A percentile compares a stretch with the other conserved stretches of the same genome.
phyloP scores from a whole-genome alignment of 2,797 vertebrate genomes.

The Sebastes taczanowskii region DNA sequence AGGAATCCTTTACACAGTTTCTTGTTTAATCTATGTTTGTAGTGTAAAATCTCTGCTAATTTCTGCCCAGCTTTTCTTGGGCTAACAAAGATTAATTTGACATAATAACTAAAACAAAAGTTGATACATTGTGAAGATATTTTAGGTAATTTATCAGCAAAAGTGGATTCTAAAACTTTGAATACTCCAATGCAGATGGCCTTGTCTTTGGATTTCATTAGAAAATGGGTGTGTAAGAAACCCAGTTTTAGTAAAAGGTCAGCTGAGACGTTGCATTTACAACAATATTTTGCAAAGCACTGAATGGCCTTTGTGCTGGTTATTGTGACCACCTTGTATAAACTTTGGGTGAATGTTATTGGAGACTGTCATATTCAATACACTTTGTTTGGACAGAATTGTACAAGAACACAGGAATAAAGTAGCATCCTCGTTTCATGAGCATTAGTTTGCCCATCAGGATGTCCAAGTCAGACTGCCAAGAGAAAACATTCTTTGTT shows the following conservation, averaged over 20 bases:
- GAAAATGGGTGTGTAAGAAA: background rate
- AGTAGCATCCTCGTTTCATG: background rate
- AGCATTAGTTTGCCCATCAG: background rate
- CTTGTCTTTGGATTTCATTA: background rate
- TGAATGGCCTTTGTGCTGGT: background rate
- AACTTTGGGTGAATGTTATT: background rate
- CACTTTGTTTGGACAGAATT: background rate
- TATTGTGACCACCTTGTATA: background rate
- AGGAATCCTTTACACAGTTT: background rate
- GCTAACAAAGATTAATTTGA: background rate
- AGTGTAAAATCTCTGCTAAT: background rate
- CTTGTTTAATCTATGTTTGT: background rate
- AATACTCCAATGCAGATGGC: background rate
- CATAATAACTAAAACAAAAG: background rate
- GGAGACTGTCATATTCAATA: background rate
- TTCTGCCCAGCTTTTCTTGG: background rate
- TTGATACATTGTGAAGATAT: background rate
- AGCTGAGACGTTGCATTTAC: background rate
- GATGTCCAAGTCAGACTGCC: background rate
- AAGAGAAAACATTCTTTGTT: slow-evolving; percentile 44
- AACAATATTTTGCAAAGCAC: background rate
- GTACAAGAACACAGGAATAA: background rate
- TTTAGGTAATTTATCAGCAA: background rate
- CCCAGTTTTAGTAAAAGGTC: background rate
- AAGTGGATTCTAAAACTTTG: background rate